phyloP scores from a whole-genome alignment of 1,140 invertebrate genomes.

The Aphelenchoides fujianensis region DNA sequence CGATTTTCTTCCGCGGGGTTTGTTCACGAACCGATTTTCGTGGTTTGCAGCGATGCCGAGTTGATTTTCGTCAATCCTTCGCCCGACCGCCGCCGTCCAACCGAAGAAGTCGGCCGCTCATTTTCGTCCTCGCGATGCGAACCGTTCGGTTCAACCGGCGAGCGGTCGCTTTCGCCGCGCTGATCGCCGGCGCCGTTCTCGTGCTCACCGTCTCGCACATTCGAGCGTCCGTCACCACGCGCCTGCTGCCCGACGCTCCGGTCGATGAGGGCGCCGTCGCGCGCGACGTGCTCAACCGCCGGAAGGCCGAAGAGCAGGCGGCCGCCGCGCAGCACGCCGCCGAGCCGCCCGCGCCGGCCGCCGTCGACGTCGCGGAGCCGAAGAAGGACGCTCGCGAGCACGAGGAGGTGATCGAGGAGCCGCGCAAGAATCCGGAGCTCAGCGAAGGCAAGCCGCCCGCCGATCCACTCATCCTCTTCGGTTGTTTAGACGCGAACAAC shows the following conservation, averaged over 20 bases:
- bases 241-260: neutral
- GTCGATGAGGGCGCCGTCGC: neutral
- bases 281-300: neutral
- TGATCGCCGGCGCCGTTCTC: conserved; percentile 9
- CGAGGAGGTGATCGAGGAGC: conserved; percentile 15
- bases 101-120: too few species aligned
- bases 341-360: too few species aligned
- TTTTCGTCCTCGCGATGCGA: neutral
- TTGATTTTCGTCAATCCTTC: too few species aligned
- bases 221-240: neutral
- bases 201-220: conserved; percentile 4
- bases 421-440: neutral
- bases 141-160: conserved; percentile 14
- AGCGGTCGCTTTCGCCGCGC: neutral
- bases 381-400: conserved; percentile 11
- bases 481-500: conserved; percentile 3
- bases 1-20: too few species aligned
- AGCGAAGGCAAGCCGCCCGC: too few species aligned
- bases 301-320: conserved; percentile 11
- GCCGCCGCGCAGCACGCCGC: neutral
- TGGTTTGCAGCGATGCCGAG: too few species aligned
- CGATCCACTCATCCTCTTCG: too few species aligned
- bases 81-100: too few species aligned
- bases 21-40: too few species aligned
- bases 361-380: neutral